These are phyloP conservation scores for Teinopalpus imperialis DNA, from an alignment of 2,888 invertebrate species.

Conservation along the genomic window DNA sequence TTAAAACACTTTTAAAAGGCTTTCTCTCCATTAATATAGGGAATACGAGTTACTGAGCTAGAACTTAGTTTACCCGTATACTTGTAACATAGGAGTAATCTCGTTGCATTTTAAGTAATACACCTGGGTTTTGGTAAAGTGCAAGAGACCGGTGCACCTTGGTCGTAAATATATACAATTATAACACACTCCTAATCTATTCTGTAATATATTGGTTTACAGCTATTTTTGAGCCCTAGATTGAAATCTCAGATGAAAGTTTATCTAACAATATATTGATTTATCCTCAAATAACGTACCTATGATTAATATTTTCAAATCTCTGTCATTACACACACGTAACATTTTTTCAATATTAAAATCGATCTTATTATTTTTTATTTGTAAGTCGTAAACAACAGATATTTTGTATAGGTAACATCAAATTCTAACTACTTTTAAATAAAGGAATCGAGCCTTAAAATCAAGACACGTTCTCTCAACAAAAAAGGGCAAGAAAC, in stretches of 20 bases:
- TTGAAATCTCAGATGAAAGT: too few species aligned
- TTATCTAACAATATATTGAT: too few species aligned
- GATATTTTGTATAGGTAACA: too few species aligned
- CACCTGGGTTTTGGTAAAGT: slow-evolving; percentile 26
- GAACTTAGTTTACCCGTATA: slow-evolving; percentile 10
- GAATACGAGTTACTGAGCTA: slow-evolving; percentile 5
- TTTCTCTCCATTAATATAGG: slow-evolving; percentile 9
- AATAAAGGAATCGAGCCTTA: slow-evolving; percentile 8
- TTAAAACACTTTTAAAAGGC: slow-evolving; percentile 7
- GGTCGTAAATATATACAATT: not conserved
- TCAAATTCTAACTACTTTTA: too few species aligned
- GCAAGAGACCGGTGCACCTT: slow-evolving; percentile 8
- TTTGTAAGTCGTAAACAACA: too few species aligned
- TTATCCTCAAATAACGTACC: too few species aligned
- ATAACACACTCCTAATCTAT: not conserved
- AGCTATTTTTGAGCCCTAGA: too few species aligned
- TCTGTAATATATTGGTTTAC: too few species aligned
- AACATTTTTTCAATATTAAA: too few species aligned
- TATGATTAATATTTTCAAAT: too few species aligned
- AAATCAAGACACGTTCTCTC: slow-evolving; percentile 42
- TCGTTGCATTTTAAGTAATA: slow-evolving; percentile 22
- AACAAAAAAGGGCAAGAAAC: slow-evolving; percentile 31
- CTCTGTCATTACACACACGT: too few species aligned
- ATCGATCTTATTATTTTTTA: too few species aligned
- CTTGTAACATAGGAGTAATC: slow-evolving; percentile 5